Evolutionary conservation across 2,888 invertebrate genomes (phyloP).

Genomic region (Apamea epomidion): DNA sequence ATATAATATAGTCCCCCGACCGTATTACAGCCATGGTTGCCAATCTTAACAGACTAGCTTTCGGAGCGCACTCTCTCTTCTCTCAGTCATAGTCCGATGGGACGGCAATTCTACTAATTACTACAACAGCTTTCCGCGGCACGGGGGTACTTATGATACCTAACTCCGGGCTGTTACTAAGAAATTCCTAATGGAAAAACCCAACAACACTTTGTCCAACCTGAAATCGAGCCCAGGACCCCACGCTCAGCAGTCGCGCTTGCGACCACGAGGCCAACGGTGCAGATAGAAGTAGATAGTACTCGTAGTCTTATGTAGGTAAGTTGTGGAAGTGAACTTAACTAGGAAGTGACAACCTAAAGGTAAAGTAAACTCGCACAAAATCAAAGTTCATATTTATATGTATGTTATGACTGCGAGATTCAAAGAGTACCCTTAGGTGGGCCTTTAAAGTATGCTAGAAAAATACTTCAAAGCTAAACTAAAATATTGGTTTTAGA

Average conservation of each 20-base stretch:
- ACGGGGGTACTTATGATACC: not conserved
- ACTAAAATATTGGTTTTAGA: slow-evolving; percentile 12
- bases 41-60: too few relatives aligned
- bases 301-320: not conserved
- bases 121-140: not conserved
- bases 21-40: too few relatives aligned
- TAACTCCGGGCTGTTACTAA: not conserved
- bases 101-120: not conserved
- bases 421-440: not conserved
- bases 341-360: not conserved
- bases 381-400: not conserved
- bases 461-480: not conserved
- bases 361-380: not conserved
- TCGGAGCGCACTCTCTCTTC: not conserved
- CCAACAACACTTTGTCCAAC: not conserved
- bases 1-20: too few relatives aligned
- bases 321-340: too few relatives aligned
- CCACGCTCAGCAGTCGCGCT: not conserved
- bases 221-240: not conserved
- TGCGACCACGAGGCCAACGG: not conserved
- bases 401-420: not conserved
- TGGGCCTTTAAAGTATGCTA: slow-evolving; percentile 2
- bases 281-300: not conserved
- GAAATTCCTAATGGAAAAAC: not conserved
- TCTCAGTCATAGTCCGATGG: not conserved